Evolutionary conservation across 2,797 vertebrate species (phyloP), one percentile per base, ranked within the genome.

Genomic region (Spinus olivaceus): DNA sequence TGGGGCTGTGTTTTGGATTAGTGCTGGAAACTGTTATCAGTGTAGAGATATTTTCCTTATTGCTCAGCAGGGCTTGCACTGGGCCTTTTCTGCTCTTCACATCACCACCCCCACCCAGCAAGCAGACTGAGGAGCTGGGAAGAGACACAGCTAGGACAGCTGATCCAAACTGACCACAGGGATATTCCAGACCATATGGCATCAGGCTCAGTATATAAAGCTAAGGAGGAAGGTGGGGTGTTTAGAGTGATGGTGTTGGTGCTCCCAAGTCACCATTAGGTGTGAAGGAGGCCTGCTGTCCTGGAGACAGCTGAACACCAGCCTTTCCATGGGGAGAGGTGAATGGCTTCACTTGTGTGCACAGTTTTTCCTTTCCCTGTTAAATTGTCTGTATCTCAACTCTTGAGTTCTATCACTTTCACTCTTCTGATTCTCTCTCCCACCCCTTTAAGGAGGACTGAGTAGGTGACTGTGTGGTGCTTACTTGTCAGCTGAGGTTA

Each of bases 201-300:
- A 30, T 47, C 51, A 61, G 25, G 18, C 11, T 61, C 32, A 61
- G 28, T 12, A 19, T 56, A 24, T 50, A 24, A 39, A 92, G 24
- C 60, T 66, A 28, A 41, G 32, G 20, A 42, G 30, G 24, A 50
- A 41, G 5, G 4, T 3, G 7, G 4, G 3, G 14, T 1, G 0
- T 56, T 82, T 44, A 8, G 28, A 49, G 28, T 32, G 12, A 32
- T 49, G 24, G 1, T 7, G 4, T 53, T 66, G 54, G 53, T 44
- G 47, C 30, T 77, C 8, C n/a, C 59, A 66, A 44, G 21, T 66
- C 14, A 13, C 6, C 1, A 1, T 27, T 66, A 32, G 20, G 18
- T 0, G 0, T 39, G 59, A 49, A 12, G 14, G 10, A 87, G 10
- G 35, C 32, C 12, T 5, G 14, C 41, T 82, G 7, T 82, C 46